phyloP scores from a whole-genome alignment of 2,797 vertebrate species.

The Propithecus perrieri region DNA sequence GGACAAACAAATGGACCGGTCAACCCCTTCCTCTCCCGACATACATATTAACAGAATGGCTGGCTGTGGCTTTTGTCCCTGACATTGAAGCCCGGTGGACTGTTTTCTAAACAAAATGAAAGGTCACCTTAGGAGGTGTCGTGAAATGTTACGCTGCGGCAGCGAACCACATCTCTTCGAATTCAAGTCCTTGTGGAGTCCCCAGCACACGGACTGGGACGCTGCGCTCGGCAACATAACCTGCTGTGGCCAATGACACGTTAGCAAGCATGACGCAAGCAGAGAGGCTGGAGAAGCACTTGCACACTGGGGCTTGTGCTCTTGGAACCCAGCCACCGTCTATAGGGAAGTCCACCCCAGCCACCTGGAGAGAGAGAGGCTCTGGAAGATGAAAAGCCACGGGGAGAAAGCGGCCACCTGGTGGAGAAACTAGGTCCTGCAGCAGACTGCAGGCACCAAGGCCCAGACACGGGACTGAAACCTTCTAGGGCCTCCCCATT shows the following conservation, averaged over 20 bases:
- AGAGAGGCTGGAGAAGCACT: neutral
- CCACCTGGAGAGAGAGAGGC: neutral
- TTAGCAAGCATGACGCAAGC: neutral
- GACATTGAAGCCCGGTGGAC: slow-evolving; percentile 1
- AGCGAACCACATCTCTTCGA: neutral
- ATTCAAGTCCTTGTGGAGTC: neutral
- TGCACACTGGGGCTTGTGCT: neutral
- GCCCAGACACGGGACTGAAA: neutral
- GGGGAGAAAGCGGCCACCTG: slow-evolving; percentile 49
- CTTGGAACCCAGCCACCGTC: neutral
- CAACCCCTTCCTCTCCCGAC: neutral
- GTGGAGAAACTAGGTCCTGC: slow-evolving; percentile 27
- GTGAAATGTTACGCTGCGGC: neutral
- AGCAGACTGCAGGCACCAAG: neutral
- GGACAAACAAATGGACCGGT: neutral
- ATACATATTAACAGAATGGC: neutral
- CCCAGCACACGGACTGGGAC: neutral
- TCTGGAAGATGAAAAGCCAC: neutral
- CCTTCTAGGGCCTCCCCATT: neutral
- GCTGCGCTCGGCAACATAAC: neutral
- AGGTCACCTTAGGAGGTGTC: neutral
- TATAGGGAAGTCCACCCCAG: neutral
- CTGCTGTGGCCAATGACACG: neutral
- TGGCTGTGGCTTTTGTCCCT: neutral
- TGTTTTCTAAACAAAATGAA: neutral